phyloP scores from a whole-genome alignment of 2,113 vertebrate genomes.

The Bufo bufo region DNA sequence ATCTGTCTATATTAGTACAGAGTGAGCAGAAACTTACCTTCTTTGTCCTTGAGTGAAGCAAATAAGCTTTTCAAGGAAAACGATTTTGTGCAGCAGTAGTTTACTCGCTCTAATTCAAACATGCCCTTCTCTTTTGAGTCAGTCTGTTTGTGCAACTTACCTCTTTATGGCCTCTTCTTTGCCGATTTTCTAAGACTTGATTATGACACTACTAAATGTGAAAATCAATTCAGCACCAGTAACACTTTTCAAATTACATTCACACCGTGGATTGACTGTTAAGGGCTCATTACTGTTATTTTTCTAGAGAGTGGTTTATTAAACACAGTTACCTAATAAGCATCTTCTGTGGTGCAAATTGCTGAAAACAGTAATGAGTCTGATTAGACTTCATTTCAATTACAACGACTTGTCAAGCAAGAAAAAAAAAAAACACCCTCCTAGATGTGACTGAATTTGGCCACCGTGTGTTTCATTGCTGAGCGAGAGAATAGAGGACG shows the following conservation, averaged over 20 bases:
- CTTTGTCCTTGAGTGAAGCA: slow-evolving; percentile 3
- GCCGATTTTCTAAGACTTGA: slow-evolving; percentile 86
- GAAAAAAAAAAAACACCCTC: slow-evolving; percentile 61
- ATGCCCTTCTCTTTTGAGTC: slow-evolving; percentile 6
- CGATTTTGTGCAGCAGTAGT: background rate
- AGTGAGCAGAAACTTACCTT: background rate
- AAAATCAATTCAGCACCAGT: slow-evolving; percentile 86
- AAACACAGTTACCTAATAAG: slow-evolving; percentile 99
- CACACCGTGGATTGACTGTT: slow-evolving; percentile 94
- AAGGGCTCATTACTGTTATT: slow-evolving; percentile 99
- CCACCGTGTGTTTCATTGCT: slow-evolving; percentile 68
- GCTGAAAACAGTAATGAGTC: slow-evolving; percentile 99
- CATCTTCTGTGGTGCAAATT: slow-evolving; percentile 99
- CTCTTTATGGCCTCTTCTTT: slow-evolving; percentile 76
- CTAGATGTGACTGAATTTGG: slow-evolving; percentile 80
- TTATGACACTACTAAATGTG: slow-evolving; percentile 98
- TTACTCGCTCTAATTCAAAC: slow-evolving; percentile 26
- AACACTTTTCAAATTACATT: slow-evolving; percentile 94
- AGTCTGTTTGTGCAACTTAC: slow-evolving; percentile 56
- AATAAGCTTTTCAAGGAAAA: slow-evolving; percentile 35
- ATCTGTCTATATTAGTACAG: background rate
- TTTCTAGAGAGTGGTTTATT: slow-evolving; percentile 99
- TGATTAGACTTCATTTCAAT: slow-evolving; percentile 99
- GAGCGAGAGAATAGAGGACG: slow-evolving; percentile 63
- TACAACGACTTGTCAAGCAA: slow-evolving; percentile 86